Conservation (phyloP, 2,888 invertebrate species). For the Julus scandinavius region DNA sequence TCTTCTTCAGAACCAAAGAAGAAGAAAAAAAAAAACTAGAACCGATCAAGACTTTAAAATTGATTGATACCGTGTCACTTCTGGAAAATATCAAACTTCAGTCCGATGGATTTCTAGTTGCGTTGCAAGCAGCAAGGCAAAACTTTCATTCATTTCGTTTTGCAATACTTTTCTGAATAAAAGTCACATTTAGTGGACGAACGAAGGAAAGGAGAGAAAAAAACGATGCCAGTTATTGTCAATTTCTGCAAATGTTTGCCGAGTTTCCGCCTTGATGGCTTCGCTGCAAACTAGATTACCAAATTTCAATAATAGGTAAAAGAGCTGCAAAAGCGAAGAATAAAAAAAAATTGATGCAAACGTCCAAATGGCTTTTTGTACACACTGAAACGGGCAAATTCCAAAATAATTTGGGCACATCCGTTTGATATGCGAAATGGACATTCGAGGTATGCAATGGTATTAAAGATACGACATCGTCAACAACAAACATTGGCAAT, state of each 20-base stretch:
- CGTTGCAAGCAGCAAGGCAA: not conserved
- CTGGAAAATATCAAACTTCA: slow-evolving; percentile 1
- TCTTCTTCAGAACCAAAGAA: not conserved
- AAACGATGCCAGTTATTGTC: slow-evolving; percentile 1
- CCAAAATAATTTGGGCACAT: not conserved
- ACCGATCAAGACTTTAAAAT: not conserved
- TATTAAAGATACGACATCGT: not conserved
- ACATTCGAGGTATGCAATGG: not conserved
- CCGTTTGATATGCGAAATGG: not conserved
- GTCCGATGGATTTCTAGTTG: not conserved
- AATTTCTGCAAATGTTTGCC: slow-evolving; percentile 1
- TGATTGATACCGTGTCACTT: not conserved
- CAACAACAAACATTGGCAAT: not conserved
- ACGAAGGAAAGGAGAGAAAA: not conserved
- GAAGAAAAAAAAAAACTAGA: no score
- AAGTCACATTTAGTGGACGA: slow-evolving; percentile 1
- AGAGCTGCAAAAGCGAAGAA: not conserved
- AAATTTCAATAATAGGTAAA: slow-evolving; percentile 1
- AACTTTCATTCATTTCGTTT: not conserved
- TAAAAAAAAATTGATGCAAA: not conserved
- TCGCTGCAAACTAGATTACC: not conserved
- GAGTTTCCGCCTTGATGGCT: not conserved
- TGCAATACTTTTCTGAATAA: not conserved
- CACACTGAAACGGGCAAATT: not conserved
- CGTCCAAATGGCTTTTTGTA: not conserved